Evolutionary conservation across 2,888 invertebrate genomes (phyloP), one percentile per base, ranked within the genome.

Genomic region (Phymatocera aterrima): DNA sequence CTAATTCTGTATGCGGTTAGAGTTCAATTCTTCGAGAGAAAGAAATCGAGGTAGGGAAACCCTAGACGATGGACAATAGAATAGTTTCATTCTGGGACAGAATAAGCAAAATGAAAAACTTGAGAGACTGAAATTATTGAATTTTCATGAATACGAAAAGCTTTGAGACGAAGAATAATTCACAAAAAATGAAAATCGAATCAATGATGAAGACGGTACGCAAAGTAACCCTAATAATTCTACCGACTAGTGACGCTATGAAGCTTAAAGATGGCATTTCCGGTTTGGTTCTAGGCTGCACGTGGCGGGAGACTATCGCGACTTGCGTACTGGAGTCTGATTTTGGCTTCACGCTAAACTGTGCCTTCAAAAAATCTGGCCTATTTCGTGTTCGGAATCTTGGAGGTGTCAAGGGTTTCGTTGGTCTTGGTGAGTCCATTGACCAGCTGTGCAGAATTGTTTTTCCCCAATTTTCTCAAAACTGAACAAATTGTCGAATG

Each of bases 301-400:
- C 92, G 87, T 93, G 92, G 92, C 92, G 92, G 88, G 90, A 93
- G 90, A 94, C 94, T 87, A 93, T 94, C 90, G 94, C 95, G 90
- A 95, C 96, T 89, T 97, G 97, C 92, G 97, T 97, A 83, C 93
- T 96, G 91, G 96, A 96, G 91, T 96, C 97, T 87, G 97, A 97
- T 91, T 97, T 96, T 90, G 97, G 97, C 86, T 96, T 97, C 93
- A 94, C 94, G 90, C 93, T 97, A 91, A 97, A 97, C 93, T 97
- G 97, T 92, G 96, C 96, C 90, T 97, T 97, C 94, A 96, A 96
- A 93, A 97, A 97, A 92, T 96, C 97, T 84, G 95, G 96, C 86
- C 94, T 97, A 87, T 97, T 97, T 93, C 94, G 97, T 89, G 95
- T 97, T 87, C 93, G 97, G 92, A 97, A 97, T 92, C 94, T 97